These are phyloP conservation scores for Pyrocephalus nanus DNA, from an alignment of 2,797 vertebrate genomes.

Conservation along the genomic window DNA sequence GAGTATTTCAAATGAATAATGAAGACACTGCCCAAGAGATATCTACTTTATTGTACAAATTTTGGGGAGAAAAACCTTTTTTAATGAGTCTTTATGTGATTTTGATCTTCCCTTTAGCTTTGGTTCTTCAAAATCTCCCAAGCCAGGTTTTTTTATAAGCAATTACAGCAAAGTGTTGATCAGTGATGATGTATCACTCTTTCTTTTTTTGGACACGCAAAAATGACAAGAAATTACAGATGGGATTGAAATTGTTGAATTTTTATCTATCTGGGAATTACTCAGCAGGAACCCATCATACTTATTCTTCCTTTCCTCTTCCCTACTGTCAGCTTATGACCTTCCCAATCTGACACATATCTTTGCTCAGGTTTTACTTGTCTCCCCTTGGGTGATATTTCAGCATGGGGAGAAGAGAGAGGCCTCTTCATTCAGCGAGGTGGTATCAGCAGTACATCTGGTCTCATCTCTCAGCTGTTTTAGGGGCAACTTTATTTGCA, in stretches of 20 bases:
- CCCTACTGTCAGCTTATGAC: too few species aligned
- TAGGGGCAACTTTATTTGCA: not conserved
- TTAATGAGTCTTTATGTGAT: not conserved
- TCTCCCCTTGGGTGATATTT: not conserved
- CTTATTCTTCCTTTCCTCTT: too few species aligned
- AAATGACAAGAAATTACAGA: too few species aligned
- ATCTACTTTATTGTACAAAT: not conserved
- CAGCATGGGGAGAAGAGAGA: not conserved
- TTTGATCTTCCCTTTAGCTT: not conserved
- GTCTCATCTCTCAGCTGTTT: not conserved
- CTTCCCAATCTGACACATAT: too few species aligned
- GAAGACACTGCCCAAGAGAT: not conserved
- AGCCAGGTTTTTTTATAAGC: not conserved
- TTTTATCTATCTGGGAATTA: too few species aligned
- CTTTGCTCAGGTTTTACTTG: not conserved
- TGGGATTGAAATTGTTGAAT: too few species aligned
- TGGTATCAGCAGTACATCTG: not conserved
- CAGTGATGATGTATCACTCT: too few species aligned
- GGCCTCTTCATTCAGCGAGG: not conserved
- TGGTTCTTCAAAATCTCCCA: not conserved
- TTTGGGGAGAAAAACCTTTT: rapidly evolving
- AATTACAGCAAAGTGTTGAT: too few species aligned
- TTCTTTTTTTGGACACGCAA: too few species aligned
- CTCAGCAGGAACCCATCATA: too few species aligned
- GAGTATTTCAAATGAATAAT: not conserved